Evolutionary conservation across 2,797 vertebrate genomes (phyloP).

Genomic region (Anomalospiza imberbis): DNA sequence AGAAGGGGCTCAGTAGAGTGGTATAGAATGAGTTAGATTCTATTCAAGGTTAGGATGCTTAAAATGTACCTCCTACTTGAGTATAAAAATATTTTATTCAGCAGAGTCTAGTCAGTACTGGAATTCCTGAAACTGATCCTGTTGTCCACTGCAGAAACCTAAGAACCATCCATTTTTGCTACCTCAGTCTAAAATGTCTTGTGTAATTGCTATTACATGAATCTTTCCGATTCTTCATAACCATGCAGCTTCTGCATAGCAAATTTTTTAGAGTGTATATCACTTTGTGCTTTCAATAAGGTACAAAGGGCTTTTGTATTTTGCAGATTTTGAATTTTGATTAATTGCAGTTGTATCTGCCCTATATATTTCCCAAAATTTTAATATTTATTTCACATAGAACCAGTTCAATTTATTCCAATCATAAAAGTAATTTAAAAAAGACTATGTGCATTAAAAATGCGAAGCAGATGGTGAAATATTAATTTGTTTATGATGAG

Average conservation of each 20-base stretch:
- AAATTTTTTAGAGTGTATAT: not conserved
- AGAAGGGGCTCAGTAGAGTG: not conserved
- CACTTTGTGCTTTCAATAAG: not conserved
- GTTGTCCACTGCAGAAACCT: not conserved
- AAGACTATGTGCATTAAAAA: not conserved
- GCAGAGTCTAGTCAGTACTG: not conserved
- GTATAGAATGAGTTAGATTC: not conserved
- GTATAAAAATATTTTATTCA: not conserved
- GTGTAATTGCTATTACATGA: not conserved
- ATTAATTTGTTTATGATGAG: not conserved
- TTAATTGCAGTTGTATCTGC: not conserved
- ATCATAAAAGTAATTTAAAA: not conserved
- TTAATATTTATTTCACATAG: not conserved
- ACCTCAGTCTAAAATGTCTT: not conserved
- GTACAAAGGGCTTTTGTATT: not conserved
- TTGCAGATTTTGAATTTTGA: not conserved
- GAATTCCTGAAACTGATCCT: not conserved
- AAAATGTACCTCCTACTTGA: not conserved
- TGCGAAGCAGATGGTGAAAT: not conserved
- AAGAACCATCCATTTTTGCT: not conserved
- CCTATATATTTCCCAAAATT: not conserved
- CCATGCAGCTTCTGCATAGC: not conserved
- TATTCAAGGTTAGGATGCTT: not conserved
- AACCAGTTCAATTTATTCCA: not conserved
- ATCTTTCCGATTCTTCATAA: not conserved